These are phyloP conservation scores for Peribatodes rhomboidaria DNA, from an alignment of 2,888 invertebrate species.

Conservation along the genomic window DNA sequence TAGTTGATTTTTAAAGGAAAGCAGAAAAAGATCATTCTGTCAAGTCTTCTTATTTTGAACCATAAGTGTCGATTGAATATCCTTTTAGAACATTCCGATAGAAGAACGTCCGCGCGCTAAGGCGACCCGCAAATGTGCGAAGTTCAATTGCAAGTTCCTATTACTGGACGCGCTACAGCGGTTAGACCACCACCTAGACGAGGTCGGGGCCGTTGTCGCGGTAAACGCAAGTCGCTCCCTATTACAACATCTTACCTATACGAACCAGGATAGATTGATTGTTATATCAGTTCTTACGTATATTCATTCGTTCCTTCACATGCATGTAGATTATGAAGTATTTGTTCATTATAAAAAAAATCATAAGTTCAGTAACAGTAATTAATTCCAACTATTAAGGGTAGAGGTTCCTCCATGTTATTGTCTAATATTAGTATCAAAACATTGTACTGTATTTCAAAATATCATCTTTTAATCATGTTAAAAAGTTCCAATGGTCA, in stretches of 20 bases:
- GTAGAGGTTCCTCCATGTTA: not conserved
- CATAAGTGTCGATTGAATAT: not conserved
- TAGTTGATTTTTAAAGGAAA: too few relatives aligned
- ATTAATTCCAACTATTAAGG: not conserved
- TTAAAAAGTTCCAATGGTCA: not conserved
- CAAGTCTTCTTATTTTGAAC: too few relatives aligned
- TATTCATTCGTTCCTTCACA: not conserved
- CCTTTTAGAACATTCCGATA: constrained; percentile 81
- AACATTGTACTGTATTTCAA: not conserved
- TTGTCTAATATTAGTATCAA: not conserved
- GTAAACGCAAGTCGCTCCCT: constrained; percentile 46
- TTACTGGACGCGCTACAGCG: constrained; percentile 76
- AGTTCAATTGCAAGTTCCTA: constrained; percentile 89
- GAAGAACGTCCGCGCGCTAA: constrained; percentile 95
- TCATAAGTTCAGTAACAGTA: not conserved
- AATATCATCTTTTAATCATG: not conserved
- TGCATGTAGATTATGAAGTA: not conserved
- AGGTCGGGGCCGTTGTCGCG: constrained; percentile 67
- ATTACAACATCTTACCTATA: constrained; percentile 4
- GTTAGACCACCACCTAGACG: constrained; percentile 70
- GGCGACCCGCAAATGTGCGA: constrained; percentile 93
- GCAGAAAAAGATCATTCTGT: too few relatives aligned
- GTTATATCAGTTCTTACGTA: not conserved
- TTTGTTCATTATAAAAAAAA: not conserved
- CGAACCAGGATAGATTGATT: not conserved